Evolutionary conservation across 2,113 vertebrate genomes (phyloP), one percentile per base, ranked within the genome.

Genomic region (Pseudopipra pipra): DNA sequence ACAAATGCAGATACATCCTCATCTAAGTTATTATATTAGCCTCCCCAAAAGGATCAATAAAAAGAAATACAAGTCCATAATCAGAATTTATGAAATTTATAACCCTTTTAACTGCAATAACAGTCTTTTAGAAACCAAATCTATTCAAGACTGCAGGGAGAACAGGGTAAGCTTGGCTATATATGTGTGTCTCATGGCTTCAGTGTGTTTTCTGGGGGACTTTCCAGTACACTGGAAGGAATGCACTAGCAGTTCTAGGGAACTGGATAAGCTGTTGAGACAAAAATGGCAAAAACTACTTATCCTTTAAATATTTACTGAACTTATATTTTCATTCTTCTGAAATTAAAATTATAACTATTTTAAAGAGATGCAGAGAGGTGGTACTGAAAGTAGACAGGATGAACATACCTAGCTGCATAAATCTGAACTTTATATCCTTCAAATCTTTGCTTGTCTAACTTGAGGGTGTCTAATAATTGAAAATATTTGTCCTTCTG

Each of bases 11-110:
- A 76, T 91, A 74, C 84, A 31, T 83, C 41, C 49, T 95, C 83
- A 92, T 89, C 51, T 81, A 90, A 75, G 2, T 80, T 95, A 93
- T 97, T 95, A 91, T 94, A 95, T 97, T 96, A 93, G 35, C 73
- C 82, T 93, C 25, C 72, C 39, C 82, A 90, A 91, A 83, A 82
- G 84, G 91, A 94, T 94, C 73, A 97, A 85, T 96, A 94, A 83
- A 62, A 83, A 83, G 87, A 72, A 97, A 95, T 75, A 75, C 12
- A 97, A 96, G 91, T 83, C 58, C 59, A 80, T 82, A 95, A 96
- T 86, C 30, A 90, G 62, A 88, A 88, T 74, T 96, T 96, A 97
- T 94, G 77, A 78, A 93, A 93, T 73, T 96, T 93, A 59, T 89
- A 95, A 97, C 90, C 91, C 72, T 61, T 93, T 91, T 89, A 93